A percentile compares a stretch with the other conserved stretches of the same genome.
These are phyloP conservation scores for Branchellion lobata DNA, from an alignment of 2,888 invertebrate genomes.

Conservation along the genomic window DNA sequence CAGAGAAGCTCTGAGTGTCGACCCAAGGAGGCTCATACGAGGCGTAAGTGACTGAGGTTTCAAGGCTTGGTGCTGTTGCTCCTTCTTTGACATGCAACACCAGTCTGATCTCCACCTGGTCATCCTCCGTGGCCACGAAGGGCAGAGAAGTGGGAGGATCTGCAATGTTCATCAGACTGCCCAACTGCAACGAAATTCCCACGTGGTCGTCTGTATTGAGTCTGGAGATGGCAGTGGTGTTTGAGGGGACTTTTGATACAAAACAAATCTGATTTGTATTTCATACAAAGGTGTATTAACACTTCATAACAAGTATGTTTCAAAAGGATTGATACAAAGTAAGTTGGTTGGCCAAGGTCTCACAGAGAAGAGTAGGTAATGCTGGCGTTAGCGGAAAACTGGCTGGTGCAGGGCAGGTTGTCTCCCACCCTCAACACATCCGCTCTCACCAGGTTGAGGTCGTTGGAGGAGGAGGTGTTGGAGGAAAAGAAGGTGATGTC, in stretches of 20 bases:
- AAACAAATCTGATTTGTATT: too few relatives aligned
- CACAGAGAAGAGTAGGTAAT: conserved; percentile 41
- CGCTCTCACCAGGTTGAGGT: conserved; percentile 54
- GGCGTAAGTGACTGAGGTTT: conserved; percentile 58
- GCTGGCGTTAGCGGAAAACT: conserved; percentile 52
- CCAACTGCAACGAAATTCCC: conserved; percentile 20
- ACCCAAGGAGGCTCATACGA: conserved; percentile 55
- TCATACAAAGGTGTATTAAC: too few relatives aligned
- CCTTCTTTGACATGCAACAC: conserved; percentile 52
- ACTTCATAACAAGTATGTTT: too few relatives aligned
- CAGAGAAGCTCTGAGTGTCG: conserved; percentile 50
- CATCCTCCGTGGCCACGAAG: conserved; percentile 36
- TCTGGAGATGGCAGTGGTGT: not conserved
- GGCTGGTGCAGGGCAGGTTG: conserved; percentile 57
- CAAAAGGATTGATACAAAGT: too few relatives aligned
- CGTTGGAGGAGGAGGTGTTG: conserved; percentile 52
- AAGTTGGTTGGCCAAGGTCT: too few relatives aligned
- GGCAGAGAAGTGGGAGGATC: not conserved
- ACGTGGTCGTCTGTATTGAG: not conserved
- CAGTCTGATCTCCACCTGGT: conserved; percentile 40
- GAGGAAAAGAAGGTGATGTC: conserved; percentile 56
- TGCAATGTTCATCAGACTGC: conserved; percentile 41
- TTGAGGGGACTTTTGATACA: not conserved
- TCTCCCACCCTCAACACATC: conserved; percentile 55
- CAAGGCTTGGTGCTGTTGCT: conserved; percentile 50